These are phyloP conservation scores for Bugulina stolonifera DNA, from an alignment of 2,888 invertebrate species.

Conservation along the genomic window DNA sequence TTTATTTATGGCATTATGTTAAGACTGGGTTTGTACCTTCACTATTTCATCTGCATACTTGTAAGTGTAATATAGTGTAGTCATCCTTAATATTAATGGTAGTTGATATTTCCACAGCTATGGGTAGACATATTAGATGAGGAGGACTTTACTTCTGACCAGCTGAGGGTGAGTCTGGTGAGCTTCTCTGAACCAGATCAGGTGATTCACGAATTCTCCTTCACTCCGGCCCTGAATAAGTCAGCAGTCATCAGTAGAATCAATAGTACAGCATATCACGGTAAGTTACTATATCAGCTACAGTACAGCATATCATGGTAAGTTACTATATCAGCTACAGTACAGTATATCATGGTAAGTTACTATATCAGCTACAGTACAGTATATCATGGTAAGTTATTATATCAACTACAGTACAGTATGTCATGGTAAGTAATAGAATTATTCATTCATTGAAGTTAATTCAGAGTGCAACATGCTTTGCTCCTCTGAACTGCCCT, in stretches of 20 bases:
- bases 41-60: too few relatives aligned
- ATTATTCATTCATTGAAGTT: too few relatives aligned
- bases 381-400: neutral
- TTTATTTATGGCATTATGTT: too few relatives aligned
- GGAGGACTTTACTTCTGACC: neutral
- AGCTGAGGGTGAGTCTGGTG: constrained; percentile 4
- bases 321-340: neutral
- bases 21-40: too few relatives aligned
- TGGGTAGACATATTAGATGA: constrained; percentile 19
- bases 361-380: neutral
- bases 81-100: neutral
- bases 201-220: constrained; percentile 10
- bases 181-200: constrained; percentile 22
- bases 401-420: neutral
- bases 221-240: neutral
- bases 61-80: too few relatives aligned
- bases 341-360: neutral
- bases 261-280: constrained; percentile 21
- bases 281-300: too few relatives aligned
- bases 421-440: too few relatives aligned
- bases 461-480: too few relatives aligned
- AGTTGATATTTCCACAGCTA: neutral
- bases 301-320: neutral
- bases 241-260: neutral
- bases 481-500: too few relatives aligned